Conservation (phyloP, 23 tunicate species). For the Trididemnum nubilum region DNA sequence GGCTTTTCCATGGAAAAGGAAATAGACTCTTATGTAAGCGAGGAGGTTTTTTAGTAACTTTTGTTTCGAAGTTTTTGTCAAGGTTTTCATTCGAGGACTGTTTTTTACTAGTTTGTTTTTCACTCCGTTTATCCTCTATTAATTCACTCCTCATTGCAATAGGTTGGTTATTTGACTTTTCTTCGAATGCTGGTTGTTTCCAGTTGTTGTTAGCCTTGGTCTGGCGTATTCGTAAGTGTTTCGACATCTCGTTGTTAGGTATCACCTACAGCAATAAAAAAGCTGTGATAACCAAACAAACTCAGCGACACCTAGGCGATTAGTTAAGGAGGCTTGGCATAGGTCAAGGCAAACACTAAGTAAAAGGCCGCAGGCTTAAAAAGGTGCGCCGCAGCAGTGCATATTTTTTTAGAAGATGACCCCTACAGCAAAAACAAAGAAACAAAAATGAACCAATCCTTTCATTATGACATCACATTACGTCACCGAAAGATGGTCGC, state of each 20-base stretch:
- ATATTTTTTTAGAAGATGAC: too few species aligned
- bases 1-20: constrained; percentile 64
- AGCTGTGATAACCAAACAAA: not conserved
- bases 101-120: not conserved
- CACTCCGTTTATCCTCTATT: not conserved
- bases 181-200: not conserved
- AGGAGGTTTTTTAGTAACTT: constrained; percentile 43
- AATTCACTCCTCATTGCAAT: not conserved
- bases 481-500: too few species aligned
- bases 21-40: constrained; percentile 46
- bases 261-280: not conserved
- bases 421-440: too few species aligned
- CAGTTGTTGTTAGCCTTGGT: not conserved
- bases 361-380: too few species aligned
- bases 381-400: too few species aligned
- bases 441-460: too few species aligned
- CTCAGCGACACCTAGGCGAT: not conserved
- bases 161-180: not conserved
- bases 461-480: too few species aligned
- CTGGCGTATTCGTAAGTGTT: not conserved
- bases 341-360: too few species aligned
- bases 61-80: constrained; percentile 9
- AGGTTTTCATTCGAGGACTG: not conserved
- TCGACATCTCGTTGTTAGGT: constrained; percentile 16
- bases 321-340: too few species aligned